Conservation (phyloP, 1,140 invertebrate species). For the Lepidurus couesii region DNA sequence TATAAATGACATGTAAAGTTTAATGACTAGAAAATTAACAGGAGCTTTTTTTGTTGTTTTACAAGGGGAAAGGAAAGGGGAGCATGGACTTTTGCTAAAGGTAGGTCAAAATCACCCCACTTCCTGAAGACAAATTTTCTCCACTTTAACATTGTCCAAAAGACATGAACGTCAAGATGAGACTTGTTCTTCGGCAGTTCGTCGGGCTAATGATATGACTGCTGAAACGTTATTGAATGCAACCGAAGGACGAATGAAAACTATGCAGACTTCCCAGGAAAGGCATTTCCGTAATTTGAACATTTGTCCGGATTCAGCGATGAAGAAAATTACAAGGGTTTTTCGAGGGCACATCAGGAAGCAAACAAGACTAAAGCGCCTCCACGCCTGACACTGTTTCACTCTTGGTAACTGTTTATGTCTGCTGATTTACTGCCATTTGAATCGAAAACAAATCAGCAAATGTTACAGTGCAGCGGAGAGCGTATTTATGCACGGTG, state of each 20-base stretch:
- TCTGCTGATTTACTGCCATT: background rate
- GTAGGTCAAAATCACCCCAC: background rate
- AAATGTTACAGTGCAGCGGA: too few species aligned
- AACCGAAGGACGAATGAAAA: background rate
- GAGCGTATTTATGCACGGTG: background rate
- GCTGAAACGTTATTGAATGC: background rate
- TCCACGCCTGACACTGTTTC: background rate
- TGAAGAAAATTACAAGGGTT: background rate
- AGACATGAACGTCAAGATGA: background rate
- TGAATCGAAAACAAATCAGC: background rate
- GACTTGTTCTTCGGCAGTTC: background rate
- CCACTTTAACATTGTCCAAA: background rate
- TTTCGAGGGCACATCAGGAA: background rate
- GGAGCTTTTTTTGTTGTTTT: background rate
- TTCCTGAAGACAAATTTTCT: background rate
- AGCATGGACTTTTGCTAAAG: background rate
- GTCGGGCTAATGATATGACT: conserved; percentile 7
- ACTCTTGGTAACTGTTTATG: background rate
- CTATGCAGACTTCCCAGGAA: background rate
- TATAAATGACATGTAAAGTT: conserved; percentile 16
- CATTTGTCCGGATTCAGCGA: background rate
- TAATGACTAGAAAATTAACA: conserved; percentile 10
- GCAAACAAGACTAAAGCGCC: background rate
- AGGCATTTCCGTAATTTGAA: background rate
- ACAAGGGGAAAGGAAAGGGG: background rate